Evolutionary conservation across 2,797 vertebrate genomes (phyloP).

Genomic region (Pterois miles): DNA sequence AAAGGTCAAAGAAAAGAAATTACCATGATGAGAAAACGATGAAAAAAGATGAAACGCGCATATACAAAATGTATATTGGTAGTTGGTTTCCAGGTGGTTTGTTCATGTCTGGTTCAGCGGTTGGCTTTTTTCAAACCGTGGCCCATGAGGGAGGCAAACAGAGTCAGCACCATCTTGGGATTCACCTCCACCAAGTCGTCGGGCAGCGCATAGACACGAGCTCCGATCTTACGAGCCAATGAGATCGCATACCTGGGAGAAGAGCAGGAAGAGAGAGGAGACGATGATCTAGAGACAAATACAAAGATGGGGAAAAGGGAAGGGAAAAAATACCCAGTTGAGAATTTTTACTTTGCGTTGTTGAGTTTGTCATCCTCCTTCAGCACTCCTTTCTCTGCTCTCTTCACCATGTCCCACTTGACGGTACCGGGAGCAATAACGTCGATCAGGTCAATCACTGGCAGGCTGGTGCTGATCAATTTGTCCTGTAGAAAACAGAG

Average conservation of each 20-base stretch:
- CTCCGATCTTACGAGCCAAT: conserved; percentile 95
- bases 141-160: conserved; percentile 97
- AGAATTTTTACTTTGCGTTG: conserved; percentile 71
- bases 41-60: neutral
- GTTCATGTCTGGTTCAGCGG: conserved; percentile 41
- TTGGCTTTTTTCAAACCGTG: conserved; percentile 88
- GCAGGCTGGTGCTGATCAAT: conserved; percentile 94
- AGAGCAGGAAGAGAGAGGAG: neutral
- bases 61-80: neutral
- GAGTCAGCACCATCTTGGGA: conserved; percentile 98
- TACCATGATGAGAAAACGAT: neutral
- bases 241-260: conserved; percentile 93
- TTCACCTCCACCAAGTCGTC: conserved; percentile 97
- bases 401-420: conserved; percentile 91
- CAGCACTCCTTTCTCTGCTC: conserved; percentile 78
- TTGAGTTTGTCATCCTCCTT: conserved; percentile 90
- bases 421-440: conserved; percentile 90
- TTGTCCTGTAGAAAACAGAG: conserved; percentile 85
- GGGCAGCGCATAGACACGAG: conserved; percentile 94
- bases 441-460: conserved; percentile 95
- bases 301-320: neutral
- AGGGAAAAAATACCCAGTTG: neutral
- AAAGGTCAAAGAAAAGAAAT: conserved; percentile 23
- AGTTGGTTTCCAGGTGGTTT: conserved; percentile 4
- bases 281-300: neutral